A percentile compares a stretch with the other conserved stretches of the same genome.
phyloP scores from a whole-genome alignment of 2,888 invertebrate species.

The Dicycla oo region DNA sequence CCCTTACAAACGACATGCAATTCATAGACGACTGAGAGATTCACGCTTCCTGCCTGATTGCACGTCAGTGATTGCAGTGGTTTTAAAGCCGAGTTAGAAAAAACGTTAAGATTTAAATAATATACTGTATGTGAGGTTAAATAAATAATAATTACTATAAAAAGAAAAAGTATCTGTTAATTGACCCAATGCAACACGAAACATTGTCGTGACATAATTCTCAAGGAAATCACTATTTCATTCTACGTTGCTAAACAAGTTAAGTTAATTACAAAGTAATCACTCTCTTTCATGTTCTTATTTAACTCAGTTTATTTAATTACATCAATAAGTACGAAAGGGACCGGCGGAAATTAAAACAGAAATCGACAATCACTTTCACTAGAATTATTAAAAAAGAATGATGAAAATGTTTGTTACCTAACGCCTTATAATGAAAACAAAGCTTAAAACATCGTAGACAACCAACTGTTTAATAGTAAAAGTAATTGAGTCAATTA shows the following conservation, averaged over 20 bases:
- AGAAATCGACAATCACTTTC: slow-evolving; percentile 51
- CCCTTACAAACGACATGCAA: slow-evolving; percentile 28
- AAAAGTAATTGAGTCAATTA: slow-evolving; percentile 46
- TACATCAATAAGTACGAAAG: slow-evolving; percentile 30
- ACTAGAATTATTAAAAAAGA: slow-evolving; percentile 49
- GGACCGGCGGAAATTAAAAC: slow-evolving; percentile 44
- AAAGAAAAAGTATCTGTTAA: not conserved
- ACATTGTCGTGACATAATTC: slow-evolving; percentile 24
- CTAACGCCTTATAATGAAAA: slow-evolving; percentile 39
- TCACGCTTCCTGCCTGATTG: slow-evolving; percentile 29
- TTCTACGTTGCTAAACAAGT: slow-evolving; percentile 9
- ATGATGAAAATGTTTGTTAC: slow-evolving; percentile 41
- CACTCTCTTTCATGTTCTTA: slow-evolving; percentile 6
- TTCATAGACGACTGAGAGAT: slow-evolving; percentile 29
- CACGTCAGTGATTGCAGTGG: no score
- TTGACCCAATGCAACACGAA: not conserved
- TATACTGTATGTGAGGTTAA: not conserved
- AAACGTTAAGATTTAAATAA: not conserved
- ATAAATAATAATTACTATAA: not conserved
- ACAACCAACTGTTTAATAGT: slow-evolving; percentile 35
- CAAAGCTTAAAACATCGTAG: slow-evolving; percentile 27
- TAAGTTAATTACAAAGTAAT: slow-evolving; percentile 20
- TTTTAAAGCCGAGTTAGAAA: not conserved
- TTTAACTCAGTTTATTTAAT: slow-evolving; percentile 34
- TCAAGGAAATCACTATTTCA: slow-evolving; percentile 24